Base-by-base conservation (phyloP, 2,888 invertebrate species). In the Dynastes tityus region DNA sequence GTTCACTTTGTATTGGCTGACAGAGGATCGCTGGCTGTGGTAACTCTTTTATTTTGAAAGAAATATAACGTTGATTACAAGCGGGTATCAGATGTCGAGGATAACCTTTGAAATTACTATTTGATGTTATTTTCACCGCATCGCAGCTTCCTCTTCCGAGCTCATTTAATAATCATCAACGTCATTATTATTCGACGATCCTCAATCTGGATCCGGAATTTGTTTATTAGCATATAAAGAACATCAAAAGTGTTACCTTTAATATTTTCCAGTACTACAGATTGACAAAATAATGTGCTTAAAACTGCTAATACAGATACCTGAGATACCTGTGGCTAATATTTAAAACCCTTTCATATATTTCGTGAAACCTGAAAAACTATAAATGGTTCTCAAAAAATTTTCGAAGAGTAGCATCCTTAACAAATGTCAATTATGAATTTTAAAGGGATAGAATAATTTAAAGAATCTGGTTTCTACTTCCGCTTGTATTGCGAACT, bases 1-100 rank as follows among this genome's bases (percentile, higher is more conserved):
- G 78, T 78, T 78, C 78, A 78, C 78, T 78, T 78, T 78, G 78
- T 78, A 71, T 78, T 71, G 73, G 53, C 73, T 78, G 71, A 65
- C 63, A 55, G 68, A 67, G n/a, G 22, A 76, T 58, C 76, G 68
- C 55, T 61, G 53, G 22, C 71, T 27, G 45, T 71, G 61, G 64
- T 51, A 78, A 78, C 73, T 78, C 78, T 64, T 70, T 77, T 77
- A 77, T 77, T 77, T 78, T 27, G 63, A 45, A 58, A 73, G 64
- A 65, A 78, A 73, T 63, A 32, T 37, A 55, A 71, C 63, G 53
- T 78, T 51, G 71, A 78, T 77, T 78, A 73, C 71, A 73, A 78
- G 53, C 64, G 61, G 27, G 73, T 73, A 61, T 73, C 73, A 55
- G 32, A 32, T 32, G 55, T 53, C 70, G 53, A 51, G 53, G 68